These are phyloP conservation scores for Apis mellifera DNA, from an alignment of 1,140 invertebrate species.

Conservation along the genomic window DNA sequence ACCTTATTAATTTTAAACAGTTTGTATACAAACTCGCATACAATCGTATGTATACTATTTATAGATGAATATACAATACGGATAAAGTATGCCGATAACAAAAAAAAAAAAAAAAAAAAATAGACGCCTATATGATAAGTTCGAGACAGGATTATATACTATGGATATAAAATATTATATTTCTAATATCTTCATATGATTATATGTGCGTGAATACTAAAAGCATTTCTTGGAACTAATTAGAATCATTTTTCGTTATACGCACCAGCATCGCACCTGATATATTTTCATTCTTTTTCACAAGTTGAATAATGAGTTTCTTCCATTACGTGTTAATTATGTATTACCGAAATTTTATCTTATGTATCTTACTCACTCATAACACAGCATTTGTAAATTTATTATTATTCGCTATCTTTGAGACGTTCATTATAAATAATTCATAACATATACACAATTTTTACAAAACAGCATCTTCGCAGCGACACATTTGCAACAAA, in stretches of 20 bases:
- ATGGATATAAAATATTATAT: slow-evolving; percentile 21
- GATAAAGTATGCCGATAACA: background rate
- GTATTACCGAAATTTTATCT: slow-evolving; percentile 7
- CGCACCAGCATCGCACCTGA: background rate
- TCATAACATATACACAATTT: slow-evolving; percentile 51
- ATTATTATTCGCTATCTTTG: slow-evolving; percentile 23
- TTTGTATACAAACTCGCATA: slow-evolving; percentile 48
- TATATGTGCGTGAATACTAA: slow-evolving; percentile 36
- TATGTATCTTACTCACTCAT: background rate
- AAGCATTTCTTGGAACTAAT: slow-evolving; percentile 49
- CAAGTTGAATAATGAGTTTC: background rate
- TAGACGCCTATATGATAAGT: background rate
- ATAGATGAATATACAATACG: slow-evolving; percentile 5
- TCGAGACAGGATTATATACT: slow-evolving; percentile 10
- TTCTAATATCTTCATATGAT: slow-evolving; percentile 14
- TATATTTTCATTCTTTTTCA: background rate
- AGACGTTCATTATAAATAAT: slow-evolving; percentile 51
- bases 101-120: slow-evolving; percentile 3
- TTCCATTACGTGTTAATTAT: slow-evolving; percentile 24
- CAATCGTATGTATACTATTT: slow-evolving; percentile 15
- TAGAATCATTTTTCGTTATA: background rate
- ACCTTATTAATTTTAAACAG: background rate
- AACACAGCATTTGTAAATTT: slow-evolving; percentile 20
- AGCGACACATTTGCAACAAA: slow-evolving; percentile 16
- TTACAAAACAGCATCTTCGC: slow-evolving; percentile 41